phyloP scores from a whole-genome alignment of 2,797 vertebrate genomes.

The Danio tinwini region DNA sequence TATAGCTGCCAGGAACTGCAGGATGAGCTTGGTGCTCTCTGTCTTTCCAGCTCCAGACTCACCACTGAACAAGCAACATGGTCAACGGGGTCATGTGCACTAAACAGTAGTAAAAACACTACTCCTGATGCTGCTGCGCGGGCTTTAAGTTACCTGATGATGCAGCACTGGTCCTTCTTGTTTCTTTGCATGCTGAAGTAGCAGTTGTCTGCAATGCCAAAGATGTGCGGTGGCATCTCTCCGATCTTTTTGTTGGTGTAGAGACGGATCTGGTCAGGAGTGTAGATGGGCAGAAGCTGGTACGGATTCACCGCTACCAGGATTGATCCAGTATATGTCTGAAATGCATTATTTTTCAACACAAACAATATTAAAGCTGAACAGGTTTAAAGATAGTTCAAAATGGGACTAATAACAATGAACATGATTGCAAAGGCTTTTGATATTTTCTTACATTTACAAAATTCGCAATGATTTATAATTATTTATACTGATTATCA shows the following conservation, averaged over 20 bases:
- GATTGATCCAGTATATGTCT: slow-evolving; percentile 97
- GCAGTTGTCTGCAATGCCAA: slow-evolving; percentile 97
- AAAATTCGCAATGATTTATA: too few relatives aligned
- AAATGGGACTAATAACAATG: too few relatives aligned
- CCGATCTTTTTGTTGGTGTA: slow-evolving; percentile 98
- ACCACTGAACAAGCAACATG: slow-evolving; percentile 75
- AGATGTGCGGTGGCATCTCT: slow-evolving; percentile 97
- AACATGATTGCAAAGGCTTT: too few relatives aligned
- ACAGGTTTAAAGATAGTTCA: too few relatives aligned
- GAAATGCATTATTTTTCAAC: slow-evolving; percentile 28
- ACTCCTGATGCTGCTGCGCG: not conserved
- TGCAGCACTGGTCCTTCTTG: slow-evolving; percentile 95
- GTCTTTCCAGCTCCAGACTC: slow-evolving; percentile 98
- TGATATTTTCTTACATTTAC: too few relatives aligned
- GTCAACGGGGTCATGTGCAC: not conserved
- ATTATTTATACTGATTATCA: too few relatives aligned
- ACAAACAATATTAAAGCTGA: not conserved
- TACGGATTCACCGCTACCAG: slow-evolving; percentile 98
- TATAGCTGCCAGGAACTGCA: slow-evolving; percentile 96
- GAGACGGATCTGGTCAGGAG: slow-evolving; percentile 92
- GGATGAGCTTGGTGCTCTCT: slow-evolving; percentile 95
- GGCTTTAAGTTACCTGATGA: slow-evolving; percentile 85
- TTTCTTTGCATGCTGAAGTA: slow-evolving; percentile 98
- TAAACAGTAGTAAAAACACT: not conserved
- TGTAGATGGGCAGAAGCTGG: slow-evolving; percentile 96